Conservation (phyloP, 30 jellyfish, hydroid and myxozoan genomes). For the Hydractinia echinata region DNA sequence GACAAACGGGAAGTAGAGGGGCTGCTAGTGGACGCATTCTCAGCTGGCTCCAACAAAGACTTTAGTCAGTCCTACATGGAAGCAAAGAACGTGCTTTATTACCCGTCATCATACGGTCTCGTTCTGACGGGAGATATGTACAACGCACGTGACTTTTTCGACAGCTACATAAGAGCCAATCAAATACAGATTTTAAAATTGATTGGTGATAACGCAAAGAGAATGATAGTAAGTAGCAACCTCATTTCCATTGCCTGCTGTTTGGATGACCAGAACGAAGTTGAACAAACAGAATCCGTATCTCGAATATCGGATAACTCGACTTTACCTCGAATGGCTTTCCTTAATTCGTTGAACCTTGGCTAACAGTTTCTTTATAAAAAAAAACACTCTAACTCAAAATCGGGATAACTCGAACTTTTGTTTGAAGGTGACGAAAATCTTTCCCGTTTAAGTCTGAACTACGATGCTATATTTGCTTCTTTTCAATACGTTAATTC, state of each 20-base stretch:
- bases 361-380: too few relatives aligned
- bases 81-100: not conserved
- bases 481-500: too few relatives aligned
- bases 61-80: conserved; percentile 32
- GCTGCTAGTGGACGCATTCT: not conserved
- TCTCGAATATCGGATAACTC: too few relatives aligned
- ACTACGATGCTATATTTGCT: too few relatives aligned
- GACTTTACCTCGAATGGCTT: too few relatives aligned
- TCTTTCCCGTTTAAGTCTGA: too few relatives aligned
- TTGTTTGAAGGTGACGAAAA: too few relatives aligned
- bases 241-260: not conserved
- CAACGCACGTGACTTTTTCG: conserved; percentile 26
- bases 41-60: conserved; percentile 6
- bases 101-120: conserved; percentile 15
- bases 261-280: too few relatives aligned
- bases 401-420: too few relatives aligned
- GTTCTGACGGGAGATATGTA: conserved; percentile 18
- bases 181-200: not conserved
- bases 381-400: too few relatives aligned
- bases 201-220: not conserved
- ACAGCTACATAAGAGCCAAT: conserved; percentile 9
- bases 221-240: not conserved
- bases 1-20: not conserved
- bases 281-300: too few relatives aligned
- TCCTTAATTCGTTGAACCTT: too few relatives aligned